Base-by-base conservation (phyloP, 1,140 invertebrate genomes). In the Diuraphis noxia region DNA sequence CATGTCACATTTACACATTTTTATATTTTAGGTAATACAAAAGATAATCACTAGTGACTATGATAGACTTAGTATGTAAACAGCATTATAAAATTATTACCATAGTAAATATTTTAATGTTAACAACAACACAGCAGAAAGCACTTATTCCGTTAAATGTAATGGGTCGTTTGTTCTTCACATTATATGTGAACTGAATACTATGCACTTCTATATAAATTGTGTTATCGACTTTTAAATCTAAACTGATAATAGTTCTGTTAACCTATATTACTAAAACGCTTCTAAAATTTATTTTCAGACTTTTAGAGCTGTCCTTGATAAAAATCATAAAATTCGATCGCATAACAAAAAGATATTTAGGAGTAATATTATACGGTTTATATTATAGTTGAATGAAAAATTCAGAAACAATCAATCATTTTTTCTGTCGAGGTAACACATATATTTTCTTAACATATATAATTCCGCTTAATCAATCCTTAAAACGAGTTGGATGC, bases 391-490 rank as follows among this genome's bases (percentile, higher is more conserved):
- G 25, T n/a, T 84, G 25, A 17, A 41, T 19, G 81, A 25, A 43
- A 81, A 43, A 41, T 84, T 84, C 82, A 30, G 82, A 41, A 84
- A n/a, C 82, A 43, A 72, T 72, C 25, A 84, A 84, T 84, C 40
- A 84, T 84, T 84, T 25, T 84, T 25, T 34, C 5, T n/a, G 25
- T 21, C 17, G 25, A 38, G 79, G 34, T 77, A 17, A 40, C 36
- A 3, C 23, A 9, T 79, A 79, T 23, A 79, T 79, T 79, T 79
- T 79, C 21, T 23, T 1, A 81, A 38, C 23, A 81, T 40, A 81
- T 40, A 81, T 23, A 40, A 81, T 38, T 38, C 36, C 36, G 17
- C 34, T 72, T 72, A 72, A 72, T 72, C 56, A 72, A 72, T 72
- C n/a, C 56, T 2, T n/a, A 72, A 72, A 72, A 0, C 30, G 17